These are phyloP conservation scores for Leucania comma DNA, from an alignment of 2,888 invertebrate species.

Conservation along the genomic window DNA sequence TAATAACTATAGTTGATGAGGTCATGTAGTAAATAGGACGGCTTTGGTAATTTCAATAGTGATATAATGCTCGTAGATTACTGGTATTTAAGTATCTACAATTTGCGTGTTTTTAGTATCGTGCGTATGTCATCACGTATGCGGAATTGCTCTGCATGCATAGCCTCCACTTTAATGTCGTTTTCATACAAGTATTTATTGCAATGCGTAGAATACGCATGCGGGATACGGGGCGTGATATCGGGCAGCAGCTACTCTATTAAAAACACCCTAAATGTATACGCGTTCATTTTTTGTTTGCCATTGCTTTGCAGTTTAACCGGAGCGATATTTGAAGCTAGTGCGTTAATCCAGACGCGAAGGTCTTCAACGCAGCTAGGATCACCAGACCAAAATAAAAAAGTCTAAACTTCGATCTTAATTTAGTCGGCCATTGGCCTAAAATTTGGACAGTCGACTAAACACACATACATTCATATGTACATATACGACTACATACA, in stretches of 20 bases:
- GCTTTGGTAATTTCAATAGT: neutral
- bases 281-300: neutral
- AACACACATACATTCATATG: constrained; percentile 18
- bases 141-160: no score
- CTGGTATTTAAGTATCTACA: neutral
- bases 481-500: neutral
- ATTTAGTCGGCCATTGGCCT: constrained; percentile 59
- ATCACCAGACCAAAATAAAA: constrained; percentile 60
- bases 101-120: no score
- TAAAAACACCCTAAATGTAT: no score
- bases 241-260: no score
- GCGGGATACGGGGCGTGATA: no score
- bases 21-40: neutral
- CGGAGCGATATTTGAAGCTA: constrained; percentile 8
- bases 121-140: no score
- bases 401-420: constrained; percentile 52
- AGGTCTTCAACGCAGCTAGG: constrained; percentile 43
- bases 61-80: neutral
- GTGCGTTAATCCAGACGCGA: constrained; percentile 50
- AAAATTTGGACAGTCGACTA: constrained; percentile 31
- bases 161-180: no score
- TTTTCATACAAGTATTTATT: no score
- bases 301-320: neutral
- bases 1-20: constrained; percentile 17
- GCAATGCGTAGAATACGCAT: no score